These are phyloP conservation scores for Nasonovia ribisnigri DNA, from an alignment of 2,888 invertebrate genomes.

Conservation along the genomic window DNA sequence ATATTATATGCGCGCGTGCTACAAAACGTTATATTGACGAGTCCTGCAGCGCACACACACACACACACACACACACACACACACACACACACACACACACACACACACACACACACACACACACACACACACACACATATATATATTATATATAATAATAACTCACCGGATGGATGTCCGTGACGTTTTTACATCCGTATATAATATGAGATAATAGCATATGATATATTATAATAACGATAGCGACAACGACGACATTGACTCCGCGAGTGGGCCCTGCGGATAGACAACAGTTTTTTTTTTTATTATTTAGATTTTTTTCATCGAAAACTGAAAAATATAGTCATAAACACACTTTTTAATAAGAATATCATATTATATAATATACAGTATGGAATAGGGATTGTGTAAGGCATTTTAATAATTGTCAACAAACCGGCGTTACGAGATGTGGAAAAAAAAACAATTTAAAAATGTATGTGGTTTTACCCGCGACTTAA, in stretches of 20 bases:
- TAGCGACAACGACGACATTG: not conserved
- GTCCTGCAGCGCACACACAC: not conserved
- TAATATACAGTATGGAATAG: not conserved
- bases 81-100: too few species aligned
- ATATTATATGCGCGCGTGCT: not conserved
- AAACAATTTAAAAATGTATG: not conserved
- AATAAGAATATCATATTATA: not conserved
- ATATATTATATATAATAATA: not conserved
- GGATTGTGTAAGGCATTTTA: not conserved
- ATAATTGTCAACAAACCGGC: not conserved
- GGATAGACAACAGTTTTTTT: not conserved
- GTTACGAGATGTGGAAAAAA: not conserved
- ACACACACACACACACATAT: too few species aligned
- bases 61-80: too few species aligned
- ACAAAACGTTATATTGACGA: conserved; percentile 20
- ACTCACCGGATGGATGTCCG: conserved; percentile 39
- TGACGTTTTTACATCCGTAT: conserved; percentile 55
- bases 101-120: too few species aligned
- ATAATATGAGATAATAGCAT: not conserved
- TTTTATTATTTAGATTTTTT: not conserved
- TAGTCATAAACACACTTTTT: not conserved
- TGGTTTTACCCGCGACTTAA: not conserved
- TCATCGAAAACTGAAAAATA: not conserved
- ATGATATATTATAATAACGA: not conserved
- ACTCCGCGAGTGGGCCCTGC: not conserved